These are phyloP conservation scores for Azemiops feae DNA, from an alignment of 2,113 vertebrate species.

Conservation along the genomic window DNA sequence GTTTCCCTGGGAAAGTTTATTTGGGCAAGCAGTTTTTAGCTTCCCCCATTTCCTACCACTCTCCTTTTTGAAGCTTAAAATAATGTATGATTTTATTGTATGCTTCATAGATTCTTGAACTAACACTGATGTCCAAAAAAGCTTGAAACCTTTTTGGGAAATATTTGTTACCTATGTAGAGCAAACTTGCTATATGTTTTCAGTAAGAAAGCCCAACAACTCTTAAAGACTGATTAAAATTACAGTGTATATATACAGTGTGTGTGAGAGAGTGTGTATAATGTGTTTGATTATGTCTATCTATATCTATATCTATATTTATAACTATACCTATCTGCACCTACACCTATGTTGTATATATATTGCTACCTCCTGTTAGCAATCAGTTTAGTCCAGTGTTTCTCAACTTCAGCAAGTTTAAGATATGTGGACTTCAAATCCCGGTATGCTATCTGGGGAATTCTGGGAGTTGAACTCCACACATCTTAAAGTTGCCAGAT, in stretches of 20 bases:
- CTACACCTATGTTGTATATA: too few species aligned
- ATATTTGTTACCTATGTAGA: not conserved
- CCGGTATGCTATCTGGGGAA: not conserved
- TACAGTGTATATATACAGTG: not conserved
- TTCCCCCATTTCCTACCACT: not conserved
- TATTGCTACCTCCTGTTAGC: not conserved
- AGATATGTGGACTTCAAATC: not conserved
- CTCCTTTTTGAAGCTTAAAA: not conserved
- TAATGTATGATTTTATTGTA: not conserved
- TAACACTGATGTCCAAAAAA: not conserved
- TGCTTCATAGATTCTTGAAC: not conserved
- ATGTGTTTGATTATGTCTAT: not conserved
- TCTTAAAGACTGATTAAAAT: not conserved
- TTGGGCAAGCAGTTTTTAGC: not conserved
- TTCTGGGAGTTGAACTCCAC: not conserved
- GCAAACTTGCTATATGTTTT: not conserved
- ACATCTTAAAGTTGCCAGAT: not conserved
- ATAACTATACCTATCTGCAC: not conserved
- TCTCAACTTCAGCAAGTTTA: not conserved
- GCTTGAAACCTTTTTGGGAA: not conserved
- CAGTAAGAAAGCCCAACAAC: not conserved
- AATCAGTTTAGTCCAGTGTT: not conserved
- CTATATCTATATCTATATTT: not conserved
- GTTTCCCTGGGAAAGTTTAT: not conserved
- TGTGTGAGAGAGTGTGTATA: not conserved